These are phyloP conservation scores for Tholera decimalis DNA, from an alignment of 2,888 invertebrate species.

Conservation along the genomic window DNA sequence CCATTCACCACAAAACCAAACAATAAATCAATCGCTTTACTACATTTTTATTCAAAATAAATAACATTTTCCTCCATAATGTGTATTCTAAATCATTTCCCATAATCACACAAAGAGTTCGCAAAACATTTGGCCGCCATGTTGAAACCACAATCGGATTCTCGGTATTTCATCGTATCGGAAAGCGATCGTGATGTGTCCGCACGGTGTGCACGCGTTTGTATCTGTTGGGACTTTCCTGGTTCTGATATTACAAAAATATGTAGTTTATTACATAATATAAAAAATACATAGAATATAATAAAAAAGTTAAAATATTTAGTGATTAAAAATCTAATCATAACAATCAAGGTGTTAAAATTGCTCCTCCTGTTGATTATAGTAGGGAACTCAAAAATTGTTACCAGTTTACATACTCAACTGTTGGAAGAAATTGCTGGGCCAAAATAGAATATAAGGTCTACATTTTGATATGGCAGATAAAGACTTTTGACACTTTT, in stretches of 20 bases:
- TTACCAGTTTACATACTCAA: no score
- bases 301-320: no score
- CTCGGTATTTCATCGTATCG: conserved; percentile 75
- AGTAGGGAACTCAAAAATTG: no score
- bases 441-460: no score
- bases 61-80: conserved; percentile 49
- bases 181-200: conserved; percentile 63
- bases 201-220: conserved; percentile 36
- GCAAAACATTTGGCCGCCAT: conserved; percentile 66
- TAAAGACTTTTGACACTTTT: no score
- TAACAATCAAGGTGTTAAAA: no score
- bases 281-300: no score
- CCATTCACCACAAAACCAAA: conserved; percentile 31
- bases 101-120: conserved; percentile 65
- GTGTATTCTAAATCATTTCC: conserved; percentile 65
- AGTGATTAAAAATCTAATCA: no score
- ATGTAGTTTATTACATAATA: not conserved
- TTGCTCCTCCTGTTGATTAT: no score
- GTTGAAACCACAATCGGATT: conserved; percentile 77
- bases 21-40: conserved; percentile 41
- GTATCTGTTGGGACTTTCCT: conserved; percentile 15
- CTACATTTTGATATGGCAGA: no score
- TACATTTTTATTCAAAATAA: conserved; percentile 41
- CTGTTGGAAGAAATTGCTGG: no score
- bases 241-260: not conserved